Conservation (phyloP, 2,113 vertebrate species). For the Regulus satrapa region DNA sequence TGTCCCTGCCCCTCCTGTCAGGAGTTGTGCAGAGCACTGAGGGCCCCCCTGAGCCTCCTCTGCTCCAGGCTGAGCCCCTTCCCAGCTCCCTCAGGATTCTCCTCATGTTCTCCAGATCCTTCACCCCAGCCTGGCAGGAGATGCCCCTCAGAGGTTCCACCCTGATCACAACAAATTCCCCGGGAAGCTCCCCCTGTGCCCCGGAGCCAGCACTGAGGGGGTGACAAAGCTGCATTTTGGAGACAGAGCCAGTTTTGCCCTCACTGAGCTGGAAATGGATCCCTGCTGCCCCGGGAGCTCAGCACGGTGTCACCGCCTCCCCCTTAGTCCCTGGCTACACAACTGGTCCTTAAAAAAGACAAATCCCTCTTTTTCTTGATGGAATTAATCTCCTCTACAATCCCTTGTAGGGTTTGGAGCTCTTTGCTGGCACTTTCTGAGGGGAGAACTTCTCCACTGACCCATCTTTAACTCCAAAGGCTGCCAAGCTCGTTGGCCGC, state of each 20-base stretch:
- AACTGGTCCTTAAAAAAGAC: not conserved
- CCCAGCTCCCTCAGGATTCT: not conserved
- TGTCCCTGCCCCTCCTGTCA: not conserved
- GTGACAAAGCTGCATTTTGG: not conserved
- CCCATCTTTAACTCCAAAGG: not conserved
- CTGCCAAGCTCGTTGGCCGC: not conserved
- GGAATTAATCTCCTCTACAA: not conserved
- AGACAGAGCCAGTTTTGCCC: not conserved
- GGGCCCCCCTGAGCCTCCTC: not conserved
- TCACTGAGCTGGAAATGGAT: not conserved
- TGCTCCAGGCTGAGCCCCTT: not conserved
- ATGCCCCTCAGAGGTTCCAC: not conserved
- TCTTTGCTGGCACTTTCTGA: not conserved
- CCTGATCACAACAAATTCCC: not conserved
- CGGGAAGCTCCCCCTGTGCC: not conserved
- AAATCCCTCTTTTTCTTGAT: not conserved
- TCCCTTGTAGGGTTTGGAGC: not conserved
- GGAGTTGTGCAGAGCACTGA: not conserved
- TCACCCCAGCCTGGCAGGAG: not conserved
- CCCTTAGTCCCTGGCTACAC: not conserved
- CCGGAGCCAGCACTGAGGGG: accelerated
- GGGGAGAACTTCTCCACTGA: not conserved
- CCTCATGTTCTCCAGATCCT: not conserved
- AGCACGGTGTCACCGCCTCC: not conserved
- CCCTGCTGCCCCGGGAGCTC: accelerated